Evolutionary conservation across 2,888 invertebrate species (phyloP).

Genomic region (Caenorhabditis wallacei): DNA sequence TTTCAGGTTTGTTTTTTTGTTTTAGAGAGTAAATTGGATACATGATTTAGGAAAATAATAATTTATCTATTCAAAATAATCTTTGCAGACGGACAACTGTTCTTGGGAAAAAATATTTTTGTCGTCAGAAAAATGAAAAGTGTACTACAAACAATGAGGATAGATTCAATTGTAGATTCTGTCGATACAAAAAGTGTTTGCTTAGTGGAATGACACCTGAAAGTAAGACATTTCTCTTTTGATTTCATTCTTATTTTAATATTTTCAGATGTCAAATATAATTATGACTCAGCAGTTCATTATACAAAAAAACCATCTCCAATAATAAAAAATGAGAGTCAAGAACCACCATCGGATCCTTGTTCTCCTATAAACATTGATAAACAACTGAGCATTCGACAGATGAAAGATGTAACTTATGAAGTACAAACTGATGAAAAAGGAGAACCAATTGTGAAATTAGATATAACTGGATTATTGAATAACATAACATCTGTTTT

Average conservation of each 20-base stretch:
- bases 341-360: constrained; percentile 38
- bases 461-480: constrained; percentile 59
- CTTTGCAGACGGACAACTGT: constrained; percentile 64
- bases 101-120: constrained; percentile 61
- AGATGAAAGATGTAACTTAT: constrained; percentile 47
- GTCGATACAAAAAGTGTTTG: constrained; percentile 68
- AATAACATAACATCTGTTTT: constrained; percentile 49
- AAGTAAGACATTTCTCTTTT: constrained; percentile 38
- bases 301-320: constrained; percentile 45
- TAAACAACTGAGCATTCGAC: constrained; percentile 2
- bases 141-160: constrained; percentile 59
- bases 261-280: constrained; percentile 56
- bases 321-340: constrained; percentile 4
- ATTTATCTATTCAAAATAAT: not conserved
- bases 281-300: constrained; percentile 52
- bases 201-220: constrained; percentile 67
- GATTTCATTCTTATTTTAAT: not conserved
- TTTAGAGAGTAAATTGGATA: not conserved
- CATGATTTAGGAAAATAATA: not conserved
- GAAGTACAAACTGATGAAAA: constrained; percentile 55
- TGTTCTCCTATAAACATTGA: constrained; percentile 13
- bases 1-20: constrained; percentile 53
- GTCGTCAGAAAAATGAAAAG: constrained; percentile 60
- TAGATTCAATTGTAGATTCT: constrained; percentile 61
- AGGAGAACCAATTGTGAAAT: constrained; percentile 55